Conservation (phyloP, 1,140 invertebrate genomes). For the Tetramorium alpestre region DNA sequence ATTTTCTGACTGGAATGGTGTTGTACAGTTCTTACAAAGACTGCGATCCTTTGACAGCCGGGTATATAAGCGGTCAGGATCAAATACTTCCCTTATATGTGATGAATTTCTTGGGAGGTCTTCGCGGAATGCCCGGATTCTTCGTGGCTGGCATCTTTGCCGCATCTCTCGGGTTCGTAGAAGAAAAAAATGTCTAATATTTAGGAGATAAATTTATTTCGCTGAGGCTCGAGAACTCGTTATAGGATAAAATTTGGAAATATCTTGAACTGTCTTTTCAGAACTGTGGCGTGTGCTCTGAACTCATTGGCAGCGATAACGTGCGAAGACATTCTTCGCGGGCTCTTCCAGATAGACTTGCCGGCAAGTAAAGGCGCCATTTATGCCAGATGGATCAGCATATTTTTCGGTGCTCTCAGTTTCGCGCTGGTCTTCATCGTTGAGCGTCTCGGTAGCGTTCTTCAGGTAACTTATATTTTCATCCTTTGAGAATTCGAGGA, state of each 20-base stretch:
- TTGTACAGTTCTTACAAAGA: conserved; percentile 92
- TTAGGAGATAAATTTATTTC: neutral
- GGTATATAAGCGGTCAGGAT: conserved; percentile 88
- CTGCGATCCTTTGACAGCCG: conserved; percentile 91
- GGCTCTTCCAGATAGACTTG: conserved; percentile 89
- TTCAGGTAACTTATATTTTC: conserved; percentile 87
- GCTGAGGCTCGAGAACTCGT: neutral
- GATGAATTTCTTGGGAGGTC: conserved; percentile 90
- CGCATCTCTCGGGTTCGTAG: conserved; percentile 89
- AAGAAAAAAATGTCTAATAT: neutral
- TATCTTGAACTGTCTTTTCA: conserved; percentile 82
- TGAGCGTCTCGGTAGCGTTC: conserved; percentile 91
- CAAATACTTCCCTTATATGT: conserved; percentile 94
- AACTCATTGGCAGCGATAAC: conserved; percentile 96
- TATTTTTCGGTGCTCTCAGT: conserved; percentile 88
- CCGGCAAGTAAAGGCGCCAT: conserved; percentile 90
- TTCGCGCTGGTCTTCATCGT: conserved; percentile 92
- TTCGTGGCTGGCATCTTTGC: conserved; percentile 94
- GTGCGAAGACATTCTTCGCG: conserved; percentile 93
- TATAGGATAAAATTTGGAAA: neutral
- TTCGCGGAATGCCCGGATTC: conserved; percentile 93
- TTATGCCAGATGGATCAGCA: conserved; percentile 88
- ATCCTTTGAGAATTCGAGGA: neutral
- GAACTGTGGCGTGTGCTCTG: conserved; percentile 96
- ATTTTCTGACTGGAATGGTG: conserved; percentile 94